Evolutionary conservation across 2,797 vertebrate species (phyloP), one percentile per base, ranked within the genome.

Genomic region (Enteromius thamalakanensis): DNA sequence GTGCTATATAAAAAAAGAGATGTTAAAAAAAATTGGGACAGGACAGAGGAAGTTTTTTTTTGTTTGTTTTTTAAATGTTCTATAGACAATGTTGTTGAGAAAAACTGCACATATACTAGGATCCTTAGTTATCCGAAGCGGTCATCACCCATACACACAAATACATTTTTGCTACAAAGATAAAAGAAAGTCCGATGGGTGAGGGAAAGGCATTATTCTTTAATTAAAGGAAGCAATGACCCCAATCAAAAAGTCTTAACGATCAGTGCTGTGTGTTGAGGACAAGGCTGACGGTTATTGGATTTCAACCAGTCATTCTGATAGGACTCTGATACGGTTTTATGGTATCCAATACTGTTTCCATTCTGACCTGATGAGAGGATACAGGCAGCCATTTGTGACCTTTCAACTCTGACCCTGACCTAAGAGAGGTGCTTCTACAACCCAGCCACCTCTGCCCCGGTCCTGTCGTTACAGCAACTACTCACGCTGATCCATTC

Each of bases 381-480:
- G 93, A 95, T 94, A 95, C 93, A 95, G 93, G 90, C 90, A 92
- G 91, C 92, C 92, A 95, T 95, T 95, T 94, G 93, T 92, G 93
- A 95, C 94, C 94, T 87, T 86, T 93, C 87, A 93, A 94, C 94
- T 94, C 90, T 94, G 93, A 93, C 94, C 87, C 90, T 89, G 90
- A 94, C 93, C 93, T 91, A 89, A 83, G 88, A 92, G 89, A 87
- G 91, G 83, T 79, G 69, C 29, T 83, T 80, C 85, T 79, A 68
- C 40, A 69, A 71, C 53, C 21, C 62, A 67, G 42, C 49, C 67
- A 76, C 58, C 51, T 83, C 81, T 72, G 58, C 14, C 34, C 49
- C 7, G 8, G 72, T 68, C 68, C 71, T 67, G 76, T 72, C 78
- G 65, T 69, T 82, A 88, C 80, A 29, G 67, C 79, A 77, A 76